A percentile compares a stretch with the other conserved stretches of the same genome.
Conservation (phyloP, 2,888 invertebrate genomes). For the Cancer borealis region DNA sequence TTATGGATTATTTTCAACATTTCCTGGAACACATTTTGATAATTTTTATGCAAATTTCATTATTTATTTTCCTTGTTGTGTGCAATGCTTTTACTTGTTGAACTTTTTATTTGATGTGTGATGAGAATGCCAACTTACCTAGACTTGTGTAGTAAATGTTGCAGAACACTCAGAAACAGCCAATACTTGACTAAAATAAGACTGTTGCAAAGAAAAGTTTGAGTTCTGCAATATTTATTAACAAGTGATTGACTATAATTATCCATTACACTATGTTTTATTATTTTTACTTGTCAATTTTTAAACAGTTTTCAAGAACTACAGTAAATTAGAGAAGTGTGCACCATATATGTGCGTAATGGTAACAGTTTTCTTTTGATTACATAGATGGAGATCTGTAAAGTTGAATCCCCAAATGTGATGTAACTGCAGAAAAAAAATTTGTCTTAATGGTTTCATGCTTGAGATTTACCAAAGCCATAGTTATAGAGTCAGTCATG, state of each 20-base stretch:
- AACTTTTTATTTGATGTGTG: not conserved
- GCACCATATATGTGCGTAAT: not conserved
- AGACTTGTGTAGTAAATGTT: not conserved
- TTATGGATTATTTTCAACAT: constrained; percentile 11
- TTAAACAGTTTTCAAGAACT: not conserved
- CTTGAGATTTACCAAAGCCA: not conserved
- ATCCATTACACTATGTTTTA: not conserved
- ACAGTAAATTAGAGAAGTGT: not conserved
- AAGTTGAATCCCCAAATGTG: not conserved
- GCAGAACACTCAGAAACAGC: not conserved
- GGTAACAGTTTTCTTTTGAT: not conserved
- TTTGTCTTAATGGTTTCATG: not conserved
- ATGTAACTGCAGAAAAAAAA: not conserved
- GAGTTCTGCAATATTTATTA: not conserved
- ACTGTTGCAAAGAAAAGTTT: not conserved
- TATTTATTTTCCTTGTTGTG: not conserved
- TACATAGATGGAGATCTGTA: not conserved
- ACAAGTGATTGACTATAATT: not conserved
- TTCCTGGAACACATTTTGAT: not conserved
- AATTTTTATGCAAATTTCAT: not conserved
- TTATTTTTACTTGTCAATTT: not conserved
- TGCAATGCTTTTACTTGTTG: not conserved
- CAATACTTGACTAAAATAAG: not conserved
- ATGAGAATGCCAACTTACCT: not conserved
- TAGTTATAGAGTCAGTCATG: not conserved